Base-by-base conservation (phyloP, 1,140 invertebrate species). In the Calephelis nemesis region DNA sequence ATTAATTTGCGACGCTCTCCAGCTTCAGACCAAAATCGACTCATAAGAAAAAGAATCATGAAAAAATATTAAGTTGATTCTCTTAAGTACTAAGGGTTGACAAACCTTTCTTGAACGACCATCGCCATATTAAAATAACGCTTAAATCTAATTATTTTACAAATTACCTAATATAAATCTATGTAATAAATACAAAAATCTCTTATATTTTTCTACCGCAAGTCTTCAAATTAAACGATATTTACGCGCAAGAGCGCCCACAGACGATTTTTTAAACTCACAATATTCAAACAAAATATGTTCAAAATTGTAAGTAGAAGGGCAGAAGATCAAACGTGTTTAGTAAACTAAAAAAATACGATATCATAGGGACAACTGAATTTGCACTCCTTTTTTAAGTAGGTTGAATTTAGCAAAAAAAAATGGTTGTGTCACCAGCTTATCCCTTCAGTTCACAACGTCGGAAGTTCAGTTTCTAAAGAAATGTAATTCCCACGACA, bases 151-250 rank as follows among this genome's bases (percentile, higher is more conserved):
- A 75, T 82, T 81, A 88, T 82, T 90, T 89, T 91, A 90, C 87
- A 90, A 90, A 84, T 90, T 88, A 90, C 76, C 89, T 90, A 91
- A 87, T 91, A 91, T 91, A 90, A 89, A 82, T 89, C 87, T 91
- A 91, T 90, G 73, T 85, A 91, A 91, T 91, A 91, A 91, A 91
- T 91, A 91, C 89, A 91, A 90, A 89, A 89, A 90, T 90, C 89
- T 91, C 87, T 90, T 90, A 91, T 84, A 89, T 85, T 88, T 89
- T 78, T 76, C 86, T 90, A 89, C 80, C 82, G 87, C 86, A 82
- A 86, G 85, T 90, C 85, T 87, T 83, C 80, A 77, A 89, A 88
- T 85, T 88, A 85, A 86, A 87, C 42, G 42, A 82, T 87, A 89
- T 84, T 79, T 82, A 88, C 15, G 65, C 65, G 52, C 50, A 42